Evolutionary conservation across 2,797 vertebrate species (phyloP), one percentile per base, ranked within the genome.

Genomic region (Gambusia yucatana): DNA sequence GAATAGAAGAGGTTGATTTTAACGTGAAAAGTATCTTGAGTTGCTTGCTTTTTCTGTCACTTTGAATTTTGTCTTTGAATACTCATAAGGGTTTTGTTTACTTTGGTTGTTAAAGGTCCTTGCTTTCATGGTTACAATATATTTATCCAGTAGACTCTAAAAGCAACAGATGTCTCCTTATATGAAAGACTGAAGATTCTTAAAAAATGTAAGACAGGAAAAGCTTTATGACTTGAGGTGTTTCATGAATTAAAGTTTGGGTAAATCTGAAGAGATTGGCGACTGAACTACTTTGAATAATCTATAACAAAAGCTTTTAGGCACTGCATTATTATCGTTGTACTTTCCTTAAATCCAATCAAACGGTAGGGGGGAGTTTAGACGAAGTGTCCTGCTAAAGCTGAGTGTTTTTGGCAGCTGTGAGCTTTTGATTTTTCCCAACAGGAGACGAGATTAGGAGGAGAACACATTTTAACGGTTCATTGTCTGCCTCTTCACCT

Each of bases 401-500:
- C 81, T 86, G 89, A 91, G 82, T 89, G 83, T 88, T 92, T 90
- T 83, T 94, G 91, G 90, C 92, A 94, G 93, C 88, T 91, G 88
- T 92, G 87, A 79, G 55, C 77, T 91, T 93, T 88, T 89, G 82
- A 89, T 90, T 88, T 90, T 82, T 89, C 81, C 87, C 80, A 59
- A 80, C 83, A 86, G 84, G 88, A 91, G 83, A 85, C 82, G 81
- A 77, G 90, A 93, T 93, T 93, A 93, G 65, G 72, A 93, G 61
- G 77, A 65, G 69, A 86, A 84, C 84, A 89, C 85, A 84, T 84
- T 89, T 87, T 84, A 89, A 88, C 77, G 36, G 70, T 76, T 85
- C 76, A 85, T 75, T 55, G 70, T 73, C 55, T 85, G 73, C 63
- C 78, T 81, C 81, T 77, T 80, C 69, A 77, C 77, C 83, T 65